Conservation (phyloP, 2,797 vertebrate species). For the Chaunax sp. region DNA sequence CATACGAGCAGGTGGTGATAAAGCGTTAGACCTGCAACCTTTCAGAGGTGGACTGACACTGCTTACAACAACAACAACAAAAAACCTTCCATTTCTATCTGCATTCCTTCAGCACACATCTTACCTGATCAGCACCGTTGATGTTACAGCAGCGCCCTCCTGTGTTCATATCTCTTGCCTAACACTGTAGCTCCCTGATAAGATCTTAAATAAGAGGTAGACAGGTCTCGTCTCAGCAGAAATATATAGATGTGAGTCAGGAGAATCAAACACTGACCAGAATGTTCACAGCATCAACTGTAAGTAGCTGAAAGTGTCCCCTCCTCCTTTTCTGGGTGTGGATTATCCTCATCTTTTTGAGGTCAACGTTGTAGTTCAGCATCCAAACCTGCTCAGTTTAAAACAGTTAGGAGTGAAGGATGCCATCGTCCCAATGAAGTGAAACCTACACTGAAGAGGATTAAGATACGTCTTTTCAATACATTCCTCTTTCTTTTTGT, state of each 20-base stretch:
- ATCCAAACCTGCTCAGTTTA: neutral
- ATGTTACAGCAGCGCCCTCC: constrained; percentile 58
- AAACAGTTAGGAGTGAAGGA: constrained; percentile 10
- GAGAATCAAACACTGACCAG: neutral
- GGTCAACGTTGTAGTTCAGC: neutral
- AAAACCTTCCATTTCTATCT: constrained; percentile 35
- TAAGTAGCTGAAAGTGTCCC: neutral
- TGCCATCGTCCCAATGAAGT: neutral
- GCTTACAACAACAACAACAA: constrained; percentile 21
- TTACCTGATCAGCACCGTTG: constrained; percentile 26
- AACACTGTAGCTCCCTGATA: constrained; percentile 31
- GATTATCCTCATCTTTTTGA: constrained; percentile 8
- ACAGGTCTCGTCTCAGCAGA: constrained; percentile 2
- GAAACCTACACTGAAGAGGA: constrained; percentile 31
- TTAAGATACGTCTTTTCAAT: constrained; percentile 50
- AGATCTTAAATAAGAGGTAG: constrained; percentile 7
- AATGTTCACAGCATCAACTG: constrained; percentile 13
- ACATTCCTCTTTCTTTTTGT: constrained; percentile 70
- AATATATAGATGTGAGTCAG: constrained; percentile 13
- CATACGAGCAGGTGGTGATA: constrained; percentile 97
- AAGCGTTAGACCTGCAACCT: constrained; percentile 86
- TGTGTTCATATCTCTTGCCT: constrained; percentile 55
- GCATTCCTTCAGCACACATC: constrained; percentile 48
- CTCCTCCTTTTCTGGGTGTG: constrained; percentile 4
- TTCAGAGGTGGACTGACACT: constrained; percentile 15